A percentile compares a stretch with the other conserved stretches of the same genome.
Evolutionary conservation across 2,113 vertebrate species (phyloP).

Genomic region (Rhynchopsitta pachyrhyncha): DNA sequence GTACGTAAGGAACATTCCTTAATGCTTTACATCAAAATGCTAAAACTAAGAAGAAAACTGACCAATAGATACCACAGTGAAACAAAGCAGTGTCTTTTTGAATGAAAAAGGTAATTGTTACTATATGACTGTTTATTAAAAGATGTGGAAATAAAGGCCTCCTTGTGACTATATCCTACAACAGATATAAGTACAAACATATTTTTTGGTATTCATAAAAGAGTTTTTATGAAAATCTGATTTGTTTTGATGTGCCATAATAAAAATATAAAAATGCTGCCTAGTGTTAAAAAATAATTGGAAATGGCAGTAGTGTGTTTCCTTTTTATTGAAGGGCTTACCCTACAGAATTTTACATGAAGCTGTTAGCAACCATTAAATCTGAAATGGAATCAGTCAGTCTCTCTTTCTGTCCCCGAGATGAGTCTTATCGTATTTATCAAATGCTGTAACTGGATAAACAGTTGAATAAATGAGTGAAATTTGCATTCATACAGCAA

Average conservation of each 20-base stretch:
- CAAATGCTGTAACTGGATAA: slow-evolving; percentile 6
- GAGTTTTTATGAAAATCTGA: background rate
- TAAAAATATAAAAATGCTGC: background rate
- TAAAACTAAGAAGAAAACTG: background rate
- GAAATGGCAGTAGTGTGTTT: background rate
- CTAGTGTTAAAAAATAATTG: background rate
- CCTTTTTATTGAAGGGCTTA: background rate
- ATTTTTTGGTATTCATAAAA: background rate
- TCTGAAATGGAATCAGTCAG: slow-evolving; percentile 20
- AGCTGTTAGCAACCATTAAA: background rate
- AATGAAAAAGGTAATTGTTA: background rate
- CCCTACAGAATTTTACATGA: background rate
- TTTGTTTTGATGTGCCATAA: background rate
- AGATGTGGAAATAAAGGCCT: background rate
- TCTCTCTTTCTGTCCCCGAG: background rate
- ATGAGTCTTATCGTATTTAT: background rate
- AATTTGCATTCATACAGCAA: slow-evolving; percentile 27
- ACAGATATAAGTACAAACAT: background rate
- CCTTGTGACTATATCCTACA: background rate
- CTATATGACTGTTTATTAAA: background rate
- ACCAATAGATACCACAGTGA: background rate
- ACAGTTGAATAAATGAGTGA: slow-evolving; percentile 7
- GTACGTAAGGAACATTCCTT: background rate
- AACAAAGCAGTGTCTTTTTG: background rate
- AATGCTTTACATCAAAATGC: background rate